Evolutionary conservation across 2,113 vertebrate genomes (phyloP).

Genomic region (Bubalus kerabau): DNA sequence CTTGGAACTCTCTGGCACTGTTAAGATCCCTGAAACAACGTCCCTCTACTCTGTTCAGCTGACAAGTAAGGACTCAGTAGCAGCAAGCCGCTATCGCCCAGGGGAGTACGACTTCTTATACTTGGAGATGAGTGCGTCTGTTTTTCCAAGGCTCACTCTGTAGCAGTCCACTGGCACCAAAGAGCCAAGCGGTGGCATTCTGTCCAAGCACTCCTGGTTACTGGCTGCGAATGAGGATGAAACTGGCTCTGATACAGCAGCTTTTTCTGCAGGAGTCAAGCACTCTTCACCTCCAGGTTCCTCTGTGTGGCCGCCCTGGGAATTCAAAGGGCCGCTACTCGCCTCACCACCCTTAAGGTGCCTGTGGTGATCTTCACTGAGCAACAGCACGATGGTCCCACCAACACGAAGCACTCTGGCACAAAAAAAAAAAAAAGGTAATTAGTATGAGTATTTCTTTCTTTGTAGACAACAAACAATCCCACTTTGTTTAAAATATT

Average conservation of each 20-base stretch:
- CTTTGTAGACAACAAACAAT: constrained; percentile 34
- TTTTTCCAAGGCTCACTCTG: constrained; percentile 88
- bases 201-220: background rate
- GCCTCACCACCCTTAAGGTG: constrained; percentile 46
- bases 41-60: background rate
- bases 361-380: constrained; percentile 84
- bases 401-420: constrained; percentile 85
- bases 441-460: background rate
- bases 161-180: constrained; percentile 78
- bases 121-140: constrained; percentile 88
- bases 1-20: background rate
- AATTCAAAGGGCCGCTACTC: background rate
- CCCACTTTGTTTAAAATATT: constrained; percentile 27
- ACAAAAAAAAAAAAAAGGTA: background rate
- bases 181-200: constrained; percentile 54
- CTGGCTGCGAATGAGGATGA: background rate
- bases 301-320: rapidly evolving
- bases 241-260: background rate
- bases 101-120: constrained; percentile 80
- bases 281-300: background rate
- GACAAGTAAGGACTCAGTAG: background rate
- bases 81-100: background rate
- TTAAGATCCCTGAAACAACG: background rate
- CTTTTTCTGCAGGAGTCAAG: background rate
- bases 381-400: constrained; percentile 86